Evolutionary conservation across 2,888 invertebrate genomes (phyloP).

Genomic region (Luffia ferchaultella): DNA sequence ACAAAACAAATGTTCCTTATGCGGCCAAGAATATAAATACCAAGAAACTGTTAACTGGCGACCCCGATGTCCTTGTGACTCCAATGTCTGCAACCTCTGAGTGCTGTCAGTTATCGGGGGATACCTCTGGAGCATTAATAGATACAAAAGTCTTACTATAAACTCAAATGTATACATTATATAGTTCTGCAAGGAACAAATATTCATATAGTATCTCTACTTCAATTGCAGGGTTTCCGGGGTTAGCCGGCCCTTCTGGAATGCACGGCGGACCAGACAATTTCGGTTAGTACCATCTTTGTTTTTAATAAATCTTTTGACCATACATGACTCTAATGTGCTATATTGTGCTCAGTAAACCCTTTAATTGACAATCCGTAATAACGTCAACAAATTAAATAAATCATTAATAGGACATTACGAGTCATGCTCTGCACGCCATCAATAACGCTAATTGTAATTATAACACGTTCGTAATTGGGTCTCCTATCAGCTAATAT

Average conservation of each 20-base stretch:
- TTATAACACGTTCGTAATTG: not conserved
- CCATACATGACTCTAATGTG: not conserved
- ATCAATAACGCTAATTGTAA: slow-evolving; percentile 48
- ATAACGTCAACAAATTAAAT: not conserved
- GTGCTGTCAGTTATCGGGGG: too few relatives aligned
- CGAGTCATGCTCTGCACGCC: slow-evolving; percentile 43
- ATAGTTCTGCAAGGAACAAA: too few relatives aligned
- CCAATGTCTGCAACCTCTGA: too few relatives aligned
- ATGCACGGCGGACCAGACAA: slow-evolving; percentile 72
- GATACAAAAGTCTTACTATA: too few relatives aligned
- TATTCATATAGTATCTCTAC: too few relatives aligned
- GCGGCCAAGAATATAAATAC: too few relatives aligned
- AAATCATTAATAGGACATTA: slow-evolving; percentile 49
- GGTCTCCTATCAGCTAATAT: not conserved
- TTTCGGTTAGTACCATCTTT: slow-evolving; percentile 72
- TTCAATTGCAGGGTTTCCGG: slow-evolving; percentile 75
- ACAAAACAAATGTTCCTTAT: too few relatives aligned
- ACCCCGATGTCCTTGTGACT: too few relatives aligned
- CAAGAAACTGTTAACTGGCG: too few relatives aligned
- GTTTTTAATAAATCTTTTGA: not conserved
- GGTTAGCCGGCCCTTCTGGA: slow-evolving; percentile 86
- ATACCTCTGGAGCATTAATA: too few relatives aligned
- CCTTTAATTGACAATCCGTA: not conserved
- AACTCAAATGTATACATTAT: too few relatives aligned
- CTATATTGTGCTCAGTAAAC: not conserved